Evolutionary conservation across 2,888 invertebrate genomes (phyloP).

Genomic region (Actias luna): DNA sequence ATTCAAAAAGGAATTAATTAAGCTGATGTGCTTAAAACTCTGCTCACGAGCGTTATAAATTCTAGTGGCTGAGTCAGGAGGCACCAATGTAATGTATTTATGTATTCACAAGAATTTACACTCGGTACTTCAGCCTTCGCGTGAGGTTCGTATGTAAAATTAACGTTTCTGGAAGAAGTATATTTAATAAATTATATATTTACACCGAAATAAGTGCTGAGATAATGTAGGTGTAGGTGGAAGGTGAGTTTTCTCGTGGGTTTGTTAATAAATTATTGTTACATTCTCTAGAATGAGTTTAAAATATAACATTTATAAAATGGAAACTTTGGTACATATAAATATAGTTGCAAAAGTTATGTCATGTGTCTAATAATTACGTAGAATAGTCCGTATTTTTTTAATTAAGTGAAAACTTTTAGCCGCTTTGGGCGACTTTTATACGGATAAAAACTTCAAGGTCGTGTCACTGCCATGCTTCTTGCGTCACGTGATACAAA

Average conservation of each 20-base stretch:
- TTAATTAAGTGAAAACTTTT: no score
- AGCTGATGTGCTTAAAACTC: slow-evolving; percentile 59
- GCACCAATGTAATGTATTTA: slow-evolving; percentile 38
- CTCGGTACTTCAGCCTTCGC: slow-evolving; percentile 35
- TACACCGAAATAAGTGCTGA: slow-evolving; percentile 12
- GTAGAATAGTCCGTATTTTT: no score
- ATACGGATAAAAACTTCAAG: no score
- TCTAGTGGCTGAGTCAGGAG: slow-evolving; percentile 52
- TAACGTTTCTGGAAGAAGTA: slow-evolving; percentile 30
- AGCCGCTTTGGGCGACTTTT: no score
- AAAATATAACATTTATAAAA: no score
- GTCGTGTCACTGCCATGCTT: no score
- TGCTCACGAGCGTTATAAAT: slow-evolving; percentile 57
- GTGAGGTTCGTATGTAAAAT: slow-evolving; percentile 38
- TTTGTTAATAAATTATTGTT: background rate
- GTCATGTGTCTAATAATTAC: no score
- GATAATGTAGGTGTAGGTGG: background rate
- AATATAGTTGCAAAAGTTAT: no score
- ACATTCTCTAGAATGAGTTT: background rate
- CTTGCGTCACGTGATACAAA: no score
- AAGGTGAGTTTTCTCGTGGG: background rate
- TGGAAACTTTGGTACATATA: no score
- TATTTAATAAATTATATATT: slow-evolving; percentile 30
- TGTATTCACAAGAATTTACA: slow-evolving; percentile 51
- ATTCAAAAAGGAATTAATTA: slow-evolving; percentile 63